Conservation (phyloP, 2,113 vertebrate genomes). For the Mastomys coucha region DNA sequence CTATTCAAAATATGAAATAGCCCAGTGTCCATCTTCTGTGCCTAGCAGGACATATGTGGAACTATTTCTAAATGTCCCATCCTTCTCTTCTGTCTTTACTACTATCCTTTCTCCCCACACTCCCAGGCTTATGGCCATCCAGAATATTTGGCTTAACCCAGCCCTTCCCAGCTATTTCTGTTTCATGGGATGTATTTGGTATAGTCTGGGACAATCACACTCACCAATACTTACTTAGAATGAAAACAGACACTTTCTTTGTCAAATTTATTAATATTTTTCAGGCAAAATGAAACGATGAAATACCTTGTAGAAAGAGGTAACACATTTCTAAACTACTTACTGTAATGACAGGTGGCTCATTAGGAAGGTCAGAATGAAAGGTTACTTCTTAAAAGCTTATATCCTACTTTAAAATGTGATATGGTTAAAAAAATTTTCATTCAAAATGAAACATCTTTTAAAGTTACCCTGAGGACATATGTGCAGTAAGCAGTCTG, state of each 20-base stretch:
- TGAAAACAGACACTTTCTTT: background rate
- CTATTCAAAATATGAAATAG: background rate
- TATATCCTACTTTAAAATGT: constrained; percentile 23
- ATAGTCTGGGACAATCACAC: constrained; percentile 32
- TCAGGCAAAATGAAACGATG: background rate
- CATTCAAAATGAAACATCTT: constrained; percentile 19
- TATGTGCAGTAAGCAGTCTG: background rate
- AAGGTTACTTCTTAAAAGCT: background rate
- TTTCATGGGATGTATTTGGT: background rate
- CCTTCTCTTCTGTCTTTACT: background rate
- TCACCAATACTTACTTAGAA: background rate
- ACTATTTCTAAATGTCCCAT: background rate
- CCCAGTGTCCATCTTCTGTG: background rate
- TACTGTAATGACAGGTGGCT: background rate
- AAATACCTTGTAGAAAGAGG: background rate
- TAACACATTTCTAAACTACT: background rate
- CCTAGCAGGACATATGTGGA: background rate
- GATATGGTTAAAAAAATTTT: background rate
- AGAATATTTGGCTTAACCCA: background rate
- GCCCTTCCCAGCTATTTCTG: background rate
- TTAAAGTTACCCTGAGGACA: constrained; percentile 31
- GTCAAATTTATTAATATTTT: constrained; percentile 12
- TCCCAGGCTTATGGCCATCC: background rate
- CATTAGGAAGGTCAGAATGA: background rate
- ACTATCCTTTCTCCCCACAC: background rate